These are phyloP conservation scores for Polydrusus cervinus DNA, from an alignment of 2,888 invertebrate species.

Conservation along the genomic window DNA sequence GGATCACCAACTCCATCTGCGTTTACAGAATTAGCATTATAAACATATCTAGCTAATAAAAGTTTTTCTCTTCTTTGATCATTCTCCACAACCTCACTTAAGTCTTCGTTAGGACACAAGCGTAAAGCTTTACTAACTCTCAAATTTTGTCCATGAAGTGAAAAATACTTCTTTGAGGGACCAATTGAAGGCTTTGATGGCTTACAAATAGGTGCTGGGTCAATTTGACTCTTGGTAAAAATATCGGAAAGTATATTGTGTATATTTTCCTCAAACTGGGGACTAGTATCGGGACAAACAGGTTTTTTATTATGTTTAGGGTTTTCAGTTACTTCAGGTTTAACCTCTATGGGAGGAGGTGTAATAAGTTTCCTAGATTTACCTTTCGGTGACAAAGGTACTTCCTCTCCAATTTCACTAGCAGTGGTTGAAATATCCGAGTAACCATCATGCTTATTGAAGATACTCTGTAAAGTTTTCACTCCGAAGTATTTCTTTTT, in stretches of 20 bases:
- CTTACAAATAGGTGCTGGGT: conserved; percentile 55
- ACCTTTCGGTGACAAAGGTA: conserved; percentile 41
- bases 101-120: conserved; percentile 69
- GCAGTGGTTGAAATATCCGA: conserved; percentile 71
- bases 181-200: conserved; percentile 53
- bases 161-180: conserved; percentile 68
- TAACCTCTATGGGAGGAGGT: conserved; percentile 21
- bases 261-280: conserved; percentile 71
- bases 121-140: conserved; percentile 69
- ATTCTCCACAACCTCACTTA: conserved; percentile 62
- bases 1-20: conserved; percentile 78
- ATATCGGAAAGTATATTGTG: conserved; percentile 70
- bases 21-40: conserved; percentile 69
- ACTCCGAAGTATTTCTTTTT: conserved; percentile 74
- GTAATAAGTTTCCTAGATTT: conserved; percentile 4
- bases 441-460: conserved; percentile 70
- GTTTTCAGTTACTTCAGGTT: conserved; percentile 27
- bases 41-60: conserved; percentile 70
- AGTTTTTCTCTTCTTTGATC: conserved; percentile 70
- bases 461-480: conserved; percentile 71
- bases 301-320: conserved; percentile 35
- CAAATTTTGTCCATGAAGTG: conserved; percentile 67
- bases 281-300: conserved; percentile 64
- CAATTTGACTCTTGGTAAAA: conserved; percentile 66
- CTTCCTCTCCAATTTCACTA: conserved; percentile 67